These are phyloP conservation scores for Ceriagrion tenellum DNA, from an alignment of 2,888 invertebrate genomes.

Conservation along the genomic window DNA sequence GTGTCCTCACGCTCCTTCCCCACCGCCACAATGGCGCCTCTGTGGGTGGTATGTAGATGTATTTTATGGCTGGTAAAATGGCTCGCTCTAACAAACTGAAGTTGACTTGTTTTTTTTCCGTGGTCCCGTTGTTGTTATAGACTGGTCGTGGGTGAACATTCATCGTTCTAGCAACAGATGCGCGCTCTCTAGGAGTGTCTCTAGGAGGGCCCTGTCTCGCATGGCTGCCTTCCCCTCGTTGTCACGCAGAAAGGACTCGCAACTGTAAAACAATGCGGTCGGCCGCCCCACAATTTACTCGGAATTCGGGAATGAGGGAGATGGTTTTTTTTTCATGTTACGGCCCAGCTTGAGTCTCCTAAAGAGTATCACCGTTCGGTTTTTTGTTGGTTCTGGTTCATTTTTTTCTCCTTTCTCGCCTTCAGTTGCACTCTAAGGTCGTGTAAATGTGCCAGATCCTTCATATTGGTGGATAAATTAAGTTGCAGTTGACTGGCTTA, in stretches of 20 bases:
- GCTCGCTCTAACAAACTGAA: too few relatives aligned
- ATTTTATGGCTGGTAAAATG: too few relatives aligned
- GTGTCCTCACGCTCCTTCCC: too few relatives aligned
- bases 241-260: constrained; percentile 1
- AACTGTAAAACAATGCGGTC: constrained; percentile 28
- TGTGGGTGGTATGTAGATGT: too few relatives aligned
- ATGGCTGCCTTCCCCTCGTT: neutral
- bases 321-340: neutral
- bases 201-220: neutral
- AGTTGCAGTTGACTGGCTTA: neutral
- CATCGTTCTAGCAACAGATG: neutral
- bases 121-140: neutral
- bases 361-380: neutral
- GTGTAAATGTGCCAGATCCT: neutral
- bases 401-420: neutral
- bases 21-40: too few relatives aligned
- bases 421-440: neutral
- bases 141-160: neutral
- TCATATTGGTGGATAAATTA: too few relatives aligned
- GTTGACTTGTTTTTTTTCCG: neutral
- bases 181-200: neutral
- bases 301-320: neutral
- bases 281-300: constrained; percentile 21
- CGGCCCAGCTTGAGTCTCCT: neutral
- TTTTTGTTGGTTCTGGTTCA: neutral